These are phyloP conservation scores for Potamarius usumacintae DNA, from an alignment of 2,113 vertebrate genomes.

Conservation along the genomic window DNA sequence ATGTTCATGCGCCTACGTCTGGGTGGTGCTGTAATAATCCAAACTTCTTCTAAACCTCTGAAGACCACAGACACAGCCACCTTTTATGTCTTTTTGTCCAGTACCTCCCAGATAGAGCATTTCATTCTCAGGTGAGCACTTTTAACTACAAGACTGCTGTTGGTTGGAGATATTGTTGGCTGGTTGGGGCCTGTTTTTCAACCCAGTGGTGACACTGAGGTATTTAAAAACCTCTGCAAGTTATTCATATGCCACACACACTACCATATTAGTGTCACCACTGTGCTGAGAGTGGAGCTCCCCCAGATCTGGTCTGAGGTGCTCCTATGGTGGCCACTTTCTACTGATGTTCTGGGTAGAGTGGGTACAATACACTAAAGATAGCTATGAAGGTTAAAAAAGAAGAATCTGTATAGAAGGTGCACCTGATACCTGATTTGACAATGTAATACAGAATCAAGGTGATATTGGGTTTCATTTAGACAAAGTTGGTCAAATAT, in stretches of 20 bases:
- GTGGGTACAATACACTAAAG: not conserved
- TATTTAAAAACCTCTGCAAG: not conserved
- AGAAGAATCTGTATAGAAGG: not conserved
- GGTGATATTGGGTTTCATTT: not conserved
- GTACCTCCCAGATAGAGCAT: conserved; percentile 75
- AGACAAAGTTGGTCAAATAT: not conserved
- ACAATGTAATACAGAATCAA: not conserved
- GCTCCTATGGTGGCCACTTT: not conserved
- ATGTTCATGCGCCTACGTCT: conserved; percentile 78
- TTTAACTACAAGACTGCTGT: not conserved
- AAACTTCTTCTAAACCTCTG: conserved; percentile 75
- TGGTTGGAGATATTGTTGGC: not conserved
- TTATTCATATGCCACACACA: not conserved
- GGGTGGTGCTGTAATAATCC: conserved; percentile 80
- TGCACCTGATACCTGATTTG: not conserved
- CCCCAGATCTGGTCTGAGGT: not conserved
- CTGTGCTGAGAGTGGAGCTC: not conserved
- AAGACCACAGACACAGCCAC: conserved; percentile 81
- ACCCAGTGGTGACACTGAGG: not conserved
- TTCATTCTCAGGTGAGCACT: conserved; percentile 86
- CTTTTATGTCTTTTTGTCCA: conserved; percentile 81
- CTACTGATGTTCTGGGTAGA: not conserved
- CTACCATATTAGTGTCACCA: not conserved
- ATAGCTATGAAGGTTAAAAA: not conserved
- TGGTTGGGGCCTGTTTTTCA: not conserved